Evolutionary conservation across 2,113 vertebrate species (phyloP), one percentile per base, ranked within the genome.

Genomic region (Sebastes fasciatus): DNA sequence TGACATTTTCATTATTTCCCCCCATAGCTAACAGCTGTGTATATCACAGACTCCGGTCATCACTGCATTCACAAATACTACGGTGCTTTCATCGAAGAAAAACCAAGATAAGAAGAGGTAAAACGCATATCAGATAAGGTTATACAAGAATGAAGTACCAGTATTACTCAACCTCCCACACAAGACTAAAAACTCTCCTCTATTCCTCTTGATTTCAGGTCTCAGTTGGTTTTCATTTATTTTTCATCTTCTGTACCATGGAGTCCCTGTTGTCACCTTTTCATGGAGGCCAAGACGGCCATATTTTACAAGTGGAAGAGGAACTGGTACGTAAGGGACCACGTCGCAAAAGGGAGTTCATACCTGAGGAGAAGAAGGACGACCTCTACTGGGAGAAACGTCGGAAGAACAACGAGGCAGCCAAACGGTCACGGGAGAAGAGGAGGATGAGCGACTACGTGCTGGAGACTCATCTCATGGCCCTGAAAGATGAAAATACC

Each of bases 391-490:
- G 98, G 98, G 97, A 97, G 90, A 99, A 97, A 87, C 92, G 97
- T 8, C 94, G 91, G 16, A 98, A 96, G 94, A 98, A 99, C 92
- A 99, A 99, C 0, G 97, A 97, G 74, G 96, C 97, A 0, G 97
- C 97, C 86, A 98, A 96, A 82, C 94, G 96, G n/a, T 99, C 98
- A 0, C 92, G 98, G 34, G 96, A 98, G 84, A 99, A 97, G 94
- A 93, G 94, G 48, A 89, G 90, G 3, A 93, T 96, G 49, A 96
- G 95, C 0, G 97, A 99, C n/a, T 94, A 93, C 0, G 96, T 96
- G 42, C 86, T 97, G 63, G 97, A 98, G 93, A 90, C 66, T 49
- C 94, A 94, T 73, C 64, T 99, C 77, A 77, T 93, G 0, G 94
- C 94, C 0, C 86, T 98, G 91, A 96, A 94, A 8, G 93, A 96